Percentiles rank a stretch among this genome's conserved stretches.
These are phyloP conservation scores for Sturnus vulgaris DNA, from an alignment of 2,113 vertebrate genomes.

Conservation along the genomic window DNA sequence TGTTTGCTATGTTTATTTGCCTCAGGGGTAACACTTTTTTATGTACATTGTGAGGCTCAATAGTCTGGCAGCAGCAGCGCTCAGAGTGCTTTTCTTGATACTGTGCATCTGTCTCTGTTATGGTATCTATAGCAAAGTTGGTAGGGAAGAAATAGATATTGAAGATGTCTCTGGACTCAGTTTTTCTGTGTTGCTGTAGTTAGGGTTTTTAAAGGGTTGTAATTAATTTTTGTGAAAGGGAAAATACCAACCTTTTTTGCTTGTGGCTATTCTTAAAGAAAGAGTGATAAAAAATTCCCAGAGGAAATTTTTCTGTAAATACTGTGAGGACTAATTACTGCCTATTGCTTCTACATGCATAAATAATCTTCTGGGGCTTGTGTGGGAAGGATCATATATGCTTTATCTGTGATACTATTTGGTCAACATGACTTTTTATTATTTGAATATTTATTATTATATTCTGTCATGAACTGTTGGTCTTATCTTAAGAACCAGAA, in stretches of 20 bases:
- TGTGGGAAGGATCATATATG: background rate
- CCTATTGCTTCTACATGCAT: background rate
- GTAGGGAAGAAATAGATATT: constrained; percentile 33
- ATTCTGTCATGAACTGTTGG: background rate
- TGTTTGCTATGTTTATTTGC: constrained; percentile 59
- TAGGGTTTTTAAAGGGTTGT: background rate
- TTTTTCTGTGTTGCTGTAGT: background rate
- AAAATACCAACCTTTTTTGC: background rate
- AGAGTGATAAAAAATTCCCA: background rate
- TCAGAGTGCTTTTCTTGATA: constrained; percentile 61
- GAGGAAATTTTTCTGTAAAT: background rate
- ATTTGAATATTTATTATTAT: background rate
- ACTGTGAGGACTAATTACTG: background rate
- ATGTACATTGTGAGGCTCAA: constrained; percentile 61
- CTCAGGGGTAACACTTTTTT: constrained; percentile 67
- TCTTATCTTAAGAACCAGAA: background rate
- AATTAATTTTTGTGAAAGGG: background rate
- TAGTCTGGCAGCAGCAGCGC: constrained; percentile 57
- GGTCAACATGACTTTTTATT: background rate
- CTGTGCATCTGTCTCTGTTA: constrained; percentile 63
- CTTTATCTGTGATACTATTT: background rate
- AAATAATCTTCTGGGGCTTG: background rate
- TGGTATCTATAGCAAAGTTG: constrained; percentile 53
- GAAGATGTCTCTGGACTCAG: constrained; percentile 15
- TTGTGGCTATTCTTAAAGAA: background rate